These are phyloP conservation scores for Lasius fuliginosus DNA, from an alignment of 2,888 invertebrate species.

Conservation along the genomic window DNA sequence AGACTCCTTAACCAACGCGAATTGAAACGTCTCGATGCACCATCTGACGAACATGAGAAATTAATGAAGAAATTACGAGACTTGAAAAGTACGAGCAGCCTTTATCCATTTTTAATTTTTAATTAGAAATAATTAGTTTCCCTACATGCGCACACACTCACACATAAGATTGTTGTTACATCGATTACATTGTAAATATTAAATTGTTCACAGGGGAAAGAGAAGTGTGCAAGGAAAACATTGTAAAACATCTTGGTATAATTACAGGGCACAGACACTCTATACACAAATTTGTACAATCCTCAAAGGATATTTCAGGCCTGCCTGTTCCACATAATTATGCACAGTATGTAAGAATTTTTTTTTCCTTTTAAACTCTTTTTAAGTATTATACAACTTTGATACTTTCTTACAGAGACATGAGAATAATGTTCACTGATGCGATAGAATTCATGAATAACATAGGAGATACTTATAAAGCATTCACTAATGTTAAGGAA, in stretches of 20 bases:
- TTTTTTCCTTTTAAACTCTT: background rate
- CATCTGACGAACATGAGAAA: background rate
- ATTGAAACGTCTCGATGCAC: background rate
- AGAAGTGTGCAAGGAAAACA: conserved; percentile 60
- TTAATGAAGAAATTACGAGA: conserved; percentile 15
- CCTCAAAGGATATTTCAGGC: conserved; percentile 68
- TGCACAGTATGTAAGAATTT: conserved; percentile 73
- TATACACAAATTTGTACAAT: conserved; percentile 75
- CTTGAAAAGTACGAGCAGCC: background rate
- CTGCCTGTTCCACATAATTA: conserved; percentile 78
- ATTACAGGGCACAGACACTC: conserved; percentile 74
- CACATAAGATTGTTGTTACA: background rate
- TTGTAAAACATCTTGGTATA: conserved; percentile 72
- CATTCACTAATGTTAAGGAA: conserved; percentile 35
- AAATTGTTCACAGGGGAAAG: conserved; percentile 54
- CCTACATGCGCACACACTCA: background rate
- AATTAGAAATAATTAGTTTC: background rate
- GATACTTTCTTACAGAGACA: conserved; percentile 68
- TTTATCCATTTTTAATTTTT: background rate
- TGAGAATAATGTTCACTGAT: conserved; percentile 72
- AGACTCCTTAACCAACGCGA: conserved; percentile 16
- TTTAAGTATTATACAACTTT: background rate
- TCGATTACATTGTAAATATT: background rate
- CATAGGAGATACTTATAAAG: conserved; percentile 51
- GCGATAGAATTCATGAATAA: conserved; percentile 73